A percentile compares a stretch with the other conserved stretches of the same genome.
phyloP scores from a whole-genome alignment of 2,888 invertebrate genomes.

The Scaptomyza caliginosa region DNA sequence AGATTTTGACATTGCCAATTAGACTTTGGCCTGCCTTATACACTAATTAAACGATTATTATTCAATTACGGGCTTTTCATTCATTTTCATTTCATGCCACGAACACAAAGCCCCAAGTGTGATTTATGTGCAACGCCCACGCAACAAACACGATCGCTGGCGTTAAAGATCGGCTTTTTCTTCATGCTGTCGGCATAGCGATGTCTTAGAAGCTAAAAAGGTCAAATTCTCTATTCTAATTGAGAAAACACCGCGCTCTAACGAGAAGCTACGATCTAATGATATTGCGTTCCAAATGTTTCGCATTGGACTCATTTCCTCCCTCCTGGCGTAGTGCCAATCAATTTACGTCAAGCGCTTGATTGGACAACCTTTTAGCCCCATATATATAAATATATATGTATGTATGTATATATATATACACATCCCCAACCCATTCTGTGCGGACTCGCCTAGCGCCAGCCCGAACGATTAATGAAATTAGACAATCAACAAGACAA shows the following conservation, averaged over 20 bases:
- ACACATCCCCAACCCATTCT: not conserved
- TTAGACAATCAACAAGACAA: constrained; percentile 68
- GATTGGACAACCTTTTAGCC: constrained; percentile 56
- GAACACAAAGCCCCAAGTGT: constrained; percentile 50
- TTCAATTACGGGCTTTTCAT: constrained; percentile 49
- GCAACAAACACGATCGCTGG: constrained; percentile 40
- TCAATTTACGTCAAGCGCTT: constrained; percentile 65
- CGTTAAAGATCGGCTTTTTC: constrained; percentile 9
- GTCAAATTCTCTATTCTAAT: constrained; percentile 72
- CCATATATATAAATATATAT: not conserved
- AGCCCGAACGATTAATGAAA: constrained; percentile 68
- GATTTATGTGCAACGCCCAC: constrained; percentile 69
- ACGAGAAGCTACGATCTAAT: constrained; percentile 19
- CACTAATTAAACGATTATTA: constrained; percentile 65
- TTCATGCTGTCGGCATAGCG: not conserved
- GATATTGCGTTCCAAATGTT: constrained; percentile 34
- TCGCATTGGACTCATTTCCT: constrained; percentile 41
- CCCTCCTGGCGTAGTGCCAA: constrained; percentile 61
- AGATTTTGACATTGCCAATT: constrained; percentile 32
- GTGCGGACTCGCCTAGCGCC: not conserved
- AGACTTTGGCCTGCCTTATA: constrained; percentile 42
- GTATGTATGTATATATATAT: not conserved
- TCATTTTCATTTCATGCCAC: constrained; percentile 6
- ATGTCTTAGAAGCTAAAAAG: constrained; percentile 24
- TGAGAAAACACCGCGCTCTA: constrained; percentile 23